Evolutionary conservation across 1,140 invertebrate species (phyloP).

Genomic region (Apis dorsata): DNA sequence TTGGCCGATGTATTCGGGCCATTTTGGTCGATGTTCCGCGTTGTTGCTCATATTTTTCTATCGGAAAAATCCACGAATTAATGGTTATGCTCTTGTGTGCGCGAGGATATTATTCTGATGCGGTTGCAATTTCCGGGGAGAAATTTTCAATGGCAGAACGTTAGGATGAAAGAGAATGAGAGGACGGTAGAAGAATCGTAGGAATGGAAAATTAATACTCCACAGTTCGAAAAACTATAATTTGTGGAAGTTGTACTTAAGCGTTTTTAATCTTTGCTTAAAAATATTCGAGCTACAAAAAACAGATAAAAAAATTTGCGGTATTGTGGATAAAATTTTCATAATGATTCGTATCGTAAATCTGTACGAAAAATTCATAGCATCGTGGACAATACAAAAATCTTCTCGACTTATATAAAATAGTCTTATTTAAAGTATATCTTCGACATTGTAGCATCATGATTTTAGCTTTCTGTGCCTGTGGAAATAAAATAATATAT

Average conservation of each 20-base stretch:
- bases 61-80: constrained; percentile 1
- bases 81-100: neutral
- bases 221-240: neutral
- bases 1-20: neutral
- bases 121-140: constrained; percentile 7
- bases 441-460: no score
- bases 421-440: no score
- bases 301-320: no score
- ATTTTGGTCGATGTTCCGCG: no score
- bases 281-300: no score
- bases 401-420: no score
- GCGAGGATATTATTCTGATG: constrained; percentile 2
- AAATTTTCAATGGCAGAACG: constrained; percentile 2
- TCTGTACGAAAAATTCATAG: no score
- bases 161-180: neutral
- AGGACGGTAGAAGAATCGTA: neutral
- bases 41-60: neutral
- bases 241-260: neutral
- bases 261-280: no score
- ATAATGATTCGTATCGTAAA: no score
- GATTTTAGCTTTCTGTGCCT: no score
- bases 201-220: constrained; percentile 1
- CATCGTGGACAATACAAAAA: no score
- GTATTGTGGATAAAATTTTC: no score
- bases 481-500: neutral